Percentiles rank a stretch among this genome's conserved stretches.
Conservation (phyloP, 2,888 invertebrate genomes). For the Campoplex nolae region DNA sequence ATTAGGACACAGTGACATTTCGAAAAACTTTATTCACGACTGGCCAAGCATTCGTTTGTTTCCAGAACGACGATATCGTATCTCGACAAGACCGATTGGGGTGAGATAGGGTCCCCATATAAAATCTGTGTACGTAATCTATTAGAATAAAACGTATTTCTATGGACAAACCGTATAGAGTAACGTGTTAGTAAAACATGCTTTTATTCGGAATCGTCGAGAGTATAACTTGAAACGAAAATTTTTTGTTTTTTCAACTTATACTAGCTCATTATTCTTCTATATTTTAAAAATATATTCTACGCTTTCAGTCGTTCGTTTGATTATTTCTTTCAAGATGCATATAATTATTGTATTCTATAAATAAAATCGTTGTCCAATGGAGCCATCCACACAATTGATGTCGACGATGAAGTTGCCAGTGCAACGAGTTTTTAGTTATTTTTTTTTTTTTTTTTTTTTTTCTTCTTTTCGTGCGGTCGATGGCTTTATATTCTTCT, state of each 20-base stretch:
- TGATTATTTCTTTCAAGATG: too few species aligned
- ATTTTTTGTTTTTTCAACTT: too few species aligned
- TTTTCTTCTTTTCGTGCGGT: background rate
- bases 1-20: background rate
- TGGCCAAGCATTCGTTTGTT: background rate
- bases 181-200: background rate
- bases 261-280: too few species aligned
- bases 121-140: background rate
- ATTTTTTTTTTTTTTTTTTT: background rate
- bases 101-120: background rate
- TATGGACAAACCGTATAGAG: background rate
- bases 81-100: background rate
- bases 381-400: too few species aligned
- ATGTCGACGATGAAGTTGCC: background rate
- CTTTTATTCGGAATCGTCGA: background rate
- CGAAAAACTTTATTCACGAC: background rate
- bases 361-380: too few species aligned
- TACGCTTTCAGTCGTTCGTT: too few species aligned
- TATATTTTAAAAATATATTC: too few species aligned
- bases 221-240: background rate
- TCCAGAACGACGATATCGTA: background rate
- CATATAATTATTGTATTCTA: too few species aligned
- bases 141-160: background rate
- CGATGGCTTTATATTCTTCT: background rate
- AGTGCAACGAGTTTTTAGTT: background rate